Percentiles rank a stretch among this genome's conserved stretches.
Evolutionary conservation across 2,113 vertebrate species (phyloP).

Genomic region (Echinops telfairi): DNA sequence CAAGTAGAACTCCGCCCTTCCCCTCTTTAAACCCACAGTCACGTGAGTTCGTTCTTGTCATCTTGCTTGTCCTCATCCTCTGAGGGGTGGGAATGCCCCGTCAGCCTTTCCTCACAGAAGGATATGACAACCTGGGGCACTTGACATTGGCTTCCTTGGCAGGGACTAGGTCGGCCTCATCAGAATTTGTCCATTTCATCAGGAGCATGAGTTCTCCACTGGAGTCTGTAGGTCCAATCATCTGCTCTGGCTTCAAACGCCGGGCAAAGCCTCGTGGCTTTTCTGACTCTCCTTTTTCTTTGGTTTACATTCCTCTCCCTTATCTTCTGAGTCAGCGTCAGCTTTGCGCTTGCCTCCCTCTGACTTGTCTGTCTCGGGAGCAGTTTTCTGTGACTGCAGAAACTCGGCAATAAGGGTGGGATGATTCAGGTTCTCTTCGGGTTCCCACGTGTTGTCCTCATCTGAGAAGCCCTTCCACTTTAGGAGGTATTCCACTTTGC

Average conservation of each 20-base stretch:
- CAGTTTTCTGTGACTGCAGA: constrained; percentile 95
- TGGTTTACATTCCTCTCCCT: constrained; percentile 94
- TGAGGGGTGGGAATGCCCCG: constrained; percentile 97
- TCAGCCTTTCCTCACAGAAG: constrained; percentile 97
- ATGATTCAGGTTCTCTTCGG: constrained; percentile 98
- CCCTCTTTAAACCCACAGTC: constrained; percentile 84
- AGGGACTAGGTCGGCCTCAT: constrained; percentile 97
- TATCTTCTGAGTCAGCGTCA: constrained; percentile 90
- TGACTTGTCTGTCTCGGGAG: constrained; percentile 91
- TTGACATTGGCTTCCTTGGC: constrained; percentile 98
- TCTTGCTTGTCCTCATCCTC: constrained; percentile 99
- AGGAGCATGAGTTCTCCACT: constrained; percentile 99
- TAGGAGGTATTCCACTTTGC: constrained; percentile 96
- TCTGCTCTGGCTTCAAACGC: constrained; percentile 96
- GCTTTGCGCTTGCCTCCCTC: constrained; percentile 95
- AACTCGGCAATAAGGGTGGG: constrained; percentile 98
- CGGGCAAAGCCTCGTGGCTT: constrained; percentile 96
- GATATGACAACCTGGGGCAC: constrained; percentile 99
- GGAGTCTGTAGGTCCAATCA: constrained; percentile 99
- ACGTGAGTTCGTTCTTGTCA: constrained; percentile 92
- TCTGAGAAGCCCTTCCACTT: constrained; percentile 99
- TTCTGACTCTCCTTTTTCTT: constrained; percentile 98
- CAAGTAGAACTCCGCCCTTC: constrained; percentile 80
- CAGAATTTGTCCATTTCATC: constrained; percentile 99
- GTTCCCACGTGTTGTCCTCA: constrained; percentile 99